A percentile compares a stretch with the other conserved stretches of the same genome.
Evolutionary conservation across 2,797 vertebrate species (phyloP).

Genomic region (Gymnocypris eckloni): DNA sequence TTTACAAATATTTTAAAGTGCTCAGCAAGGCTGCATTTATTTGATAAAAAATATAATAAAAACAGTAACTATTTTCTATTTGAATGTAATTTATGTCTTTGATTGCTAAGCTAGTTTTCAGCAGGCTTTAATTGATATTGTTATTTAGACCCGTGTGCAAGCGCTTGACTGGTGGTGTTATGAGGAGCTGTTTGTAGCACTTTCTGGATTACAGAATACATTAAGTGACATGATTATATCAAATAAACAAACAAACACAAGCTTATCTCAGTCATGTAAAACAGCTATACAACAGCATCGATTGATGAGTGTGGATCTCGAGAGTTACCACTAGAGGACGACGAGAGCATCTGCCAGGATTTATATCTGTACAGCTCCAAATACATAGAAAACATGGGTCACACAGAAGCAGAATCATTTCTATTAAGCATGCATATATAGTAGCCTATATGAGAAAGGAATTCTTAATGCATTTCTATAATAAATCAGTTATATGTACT

Average conservation of each 20-base stretch:
- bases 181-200: not conserved
- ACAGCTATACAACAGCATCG: not conserved
- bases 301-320: not conserved
- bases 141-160: not conserved
- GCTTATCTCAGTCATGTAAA: not conserved
- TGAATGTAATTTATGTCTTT: not conserved
- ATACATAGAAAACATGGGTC: not conserved
- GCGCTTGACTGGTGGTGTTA: not conserved
- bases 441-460: not conserved
- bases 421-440: not conserved
- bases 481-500: not conserved
- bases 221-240: not conserved
- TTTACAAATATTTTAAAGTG: not conserved
- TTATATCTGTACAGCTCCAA: not conserved
- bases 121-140: too few relatives aligned
- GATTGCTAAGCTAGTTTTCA: not conserved
- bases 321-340: constrained; percentile 37
- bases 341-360: not conserved
- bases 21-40: not conserved
- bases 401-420: not conserved
- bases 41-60: not conserved
- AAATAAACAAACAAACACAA: constrained; percentile 9
- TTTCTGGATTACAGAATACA: not conserved
- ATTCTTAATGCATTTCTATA: constrained; percentile 24
- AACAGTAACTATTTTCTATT: not conserved